Evolutionary conservation across 2,113 vertebrate genomes (phyloP).

Genomic region (Hyaena hyaena): DNA sequence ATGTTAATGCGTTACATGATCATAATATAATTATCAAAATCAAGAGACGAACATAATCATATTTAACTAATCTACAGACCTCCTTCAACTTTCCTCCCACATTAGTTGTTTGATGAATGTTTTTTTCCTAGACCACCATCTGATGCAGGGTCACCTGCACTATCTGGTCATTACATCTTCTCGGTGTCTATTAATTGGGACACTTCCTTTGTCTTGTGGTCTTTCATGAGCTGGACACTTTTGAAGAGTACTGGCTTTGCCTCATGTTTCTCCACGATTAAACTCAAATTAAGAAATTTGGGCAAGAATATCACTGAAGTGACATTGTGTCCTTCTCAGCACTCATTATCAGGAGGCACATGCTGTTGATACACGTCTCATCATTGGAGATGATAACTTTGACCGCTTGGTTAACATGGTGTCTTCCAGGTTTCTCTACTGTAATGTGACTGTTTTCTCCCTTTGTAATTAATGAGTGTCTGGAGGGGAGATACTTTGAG

Average conservation of each 20-base stretch:
- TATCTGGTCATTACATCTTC: neutral
- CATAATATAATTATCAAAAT: neutral
- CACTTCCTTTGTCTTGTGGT: neutral
- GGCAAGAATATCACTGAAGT: neutral
- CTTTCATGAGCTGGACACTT: neutral
- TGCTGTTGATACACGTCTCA: neutral
- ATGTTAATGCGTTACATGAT: neutral
- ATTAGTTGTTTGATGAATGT: neutral
- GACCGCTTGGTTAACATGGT: neutral
- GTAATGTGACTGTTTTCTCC: neutral
- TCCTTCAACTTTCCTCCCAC: neutral
- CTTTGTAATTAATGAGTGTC: neutral
- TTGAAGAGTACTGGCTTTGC: neutral
- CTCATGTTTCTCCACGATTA: neutral
- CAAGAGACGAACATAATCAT: neutral
- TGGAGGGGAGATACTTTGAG: neutral
- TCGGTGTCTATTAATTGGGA: neutral
- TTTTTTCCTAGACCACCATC: neutral
- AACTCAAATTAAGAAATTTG: neutral
- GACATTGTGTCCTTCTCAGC: neutral
- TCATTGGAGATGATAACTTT: neutral
- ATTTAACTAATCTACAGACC: neutral
- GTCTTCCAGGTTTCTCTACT: neutral
- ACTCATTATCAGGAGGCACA: neutral
- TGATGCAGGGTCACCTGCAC: neutral